These are phyloP conservation scores for Pachydiplax longipennis DNA, from an alignment of 2,888 invertebrate genomes.

Conservation along the genomic window DNA sequence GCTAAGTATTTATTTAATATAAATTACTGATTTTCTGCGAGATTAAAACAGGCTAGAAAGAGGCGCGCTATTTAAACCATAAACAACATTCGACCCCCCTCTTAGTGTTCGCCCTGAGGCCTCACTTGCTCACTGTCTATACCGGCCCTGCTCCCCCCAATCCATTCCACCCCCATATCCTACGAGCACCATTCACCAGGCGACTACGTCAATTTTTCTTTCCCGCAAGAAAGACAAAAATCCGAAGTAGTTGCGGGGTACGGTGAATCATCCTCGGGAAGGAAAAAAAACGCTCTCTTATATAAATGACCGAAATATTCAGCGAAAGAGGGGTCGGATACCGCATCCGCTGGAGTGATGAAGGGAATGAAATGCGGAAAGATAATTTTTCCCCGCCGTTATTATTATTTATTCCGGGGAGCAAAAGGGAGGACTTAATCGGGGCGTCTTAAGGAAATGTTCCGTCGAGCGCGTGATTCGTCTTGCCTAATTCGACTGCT, in stretches of 20 bases:
- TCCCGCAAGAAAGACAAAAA: neutral
- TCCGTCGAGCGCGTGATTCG: neutral
- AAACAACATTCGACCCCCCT: neutral
- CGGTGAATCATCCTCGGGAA: neutral
- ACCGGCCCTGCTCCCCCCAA: neutral
- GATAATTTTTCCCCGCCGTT: neutral
- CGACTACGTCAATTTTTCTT: neutral
- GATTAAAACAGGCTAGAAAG: too few relatives aligned
- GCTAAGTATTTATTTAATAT: too few relatives aligned
- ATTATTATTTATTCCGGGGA: neutral
- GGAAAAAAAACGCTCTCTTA: neutral
- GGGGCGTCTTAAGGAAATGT: neutral
- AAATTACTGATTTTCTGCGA: too few relatives aligned
- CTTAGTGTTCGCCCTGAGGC: neutral
- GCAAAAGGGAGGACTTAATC: neutral
- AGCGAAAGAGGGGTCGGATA: neutral
- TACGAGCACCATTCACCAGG: neutral
- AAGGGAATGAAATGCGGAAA: neutral
- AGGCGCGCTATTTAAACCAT: too few relatives aligned
- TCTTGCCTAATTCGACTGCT: neutral
- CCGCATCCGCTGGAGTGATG: neutral
- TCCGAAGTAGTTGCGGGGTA: neutral
- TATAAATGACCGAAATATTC: slow-evolving; percentile 36
- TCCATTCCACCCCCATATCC: neutral
- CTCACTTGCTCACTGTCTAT: neutral